Evolutionary conservation across 2,113 vertebrate genomes (phyloP).

Genomic region (Mesembrinibis cayennensis): DNA sequence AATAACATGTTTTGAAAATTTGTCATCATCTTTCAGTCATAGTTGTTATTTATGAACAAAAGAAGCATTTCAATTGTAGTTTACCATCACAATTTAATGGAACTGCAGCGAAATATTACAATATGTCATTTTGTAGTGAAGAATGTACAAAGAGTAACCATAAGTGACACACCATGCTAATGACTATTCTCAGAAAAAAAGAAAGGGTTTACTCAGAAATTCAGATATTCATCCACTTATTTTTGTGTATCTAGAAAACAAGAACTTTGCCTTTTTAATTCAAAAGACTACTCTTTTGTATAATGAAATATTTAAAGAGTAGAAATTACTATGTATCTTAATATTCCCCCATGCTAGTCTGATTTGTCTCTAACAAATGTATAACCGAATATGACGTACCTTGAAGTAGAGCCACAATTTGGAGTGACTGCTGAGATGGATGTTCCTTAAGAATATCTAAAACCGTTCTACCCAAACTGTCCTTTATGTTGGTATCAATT

Average conservation of each 20-base stretch:
- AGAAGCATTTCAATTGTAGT: background rate
- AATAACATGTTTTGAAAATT: background rate
- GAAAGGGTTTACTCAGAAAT: background rate
- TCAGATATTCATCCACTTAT: background rate
- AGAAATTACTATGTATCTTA: background rate
- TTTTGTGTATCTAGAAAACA: background rate
- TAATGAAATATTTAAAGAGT: background rate
- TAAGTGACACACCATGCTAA: background rate
- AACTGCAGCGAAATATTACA: background rate
- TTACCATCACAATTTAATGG: background rate
- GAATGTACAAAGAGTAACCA: background rate
- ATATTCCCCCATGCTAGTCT: background rate
- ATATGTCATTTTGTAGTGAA: background rate
- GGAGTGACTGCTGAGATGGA: constrained; percentile 92
- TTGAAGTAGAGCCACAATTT: constrained; percentile 93
- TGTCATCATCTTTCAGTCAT: background rate
- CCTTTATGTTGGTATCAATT: constrained; percentile 89
- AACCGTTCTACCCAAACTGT: constrained; percentile 88
- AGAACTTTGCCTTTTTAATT: background rate
- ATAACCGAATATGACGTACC: constrained; percentile 72
- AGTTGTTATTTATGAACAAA: background rate
- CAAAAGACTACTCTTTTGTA: background rate
- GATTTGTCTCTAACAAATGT: background rate
- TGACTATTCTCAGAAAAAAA: background rate
- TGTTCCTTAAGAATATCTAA: constrained; percentile 93